Evolutionary conservation across 2,888 invertebrate species (phyloP), one percentile per base, ranked within the genome.

Genomic region (Caenorhabditis becei): DNA sequence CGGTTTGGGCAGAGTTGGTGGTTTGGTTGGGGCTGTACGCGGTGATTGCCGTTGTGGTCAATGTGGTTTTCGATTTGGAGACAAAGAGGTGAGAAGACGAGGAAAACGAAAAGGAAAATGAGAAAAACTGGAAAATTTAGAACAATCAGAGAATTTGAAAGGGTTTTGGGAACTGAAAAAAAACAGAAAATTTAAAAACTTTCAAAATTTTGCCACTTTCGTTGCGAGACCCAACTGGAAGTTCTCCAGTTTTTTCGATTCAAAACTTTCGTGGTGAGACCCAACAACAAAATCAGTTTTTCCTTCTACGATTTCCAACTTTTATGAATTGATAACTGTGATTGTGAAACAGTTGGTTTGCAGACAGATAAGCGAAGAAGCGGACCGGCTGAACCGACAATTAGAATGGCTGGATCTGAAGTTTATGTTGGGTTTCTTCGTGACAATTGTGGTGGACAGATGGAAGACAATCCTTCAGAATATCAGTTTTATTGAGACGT

Each of bases 361-460:
- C 56, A 87, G 87, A 44, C 53, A 58, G 1, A 81, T 86, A 32
- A 78, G 81, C 47, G 49, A 41, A 23, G 58, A 86, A 35, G 69
- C 80, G 10, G 49, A 56, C 37, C 80, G 78, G 24, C 65, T 83
- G 47, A 81, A 86, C 28, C 58, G 65, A 7, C 69, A 82, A 47
- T 65, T 88, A 20, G 66, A 63, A 10, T 80, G 77, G 32, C 74
- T 88, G 53, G 87, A 87, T 24, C 75, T 87, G 11, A 86, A 86
- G 11, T 88, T 88, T 62, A 80, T 88, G 83, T 80, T 88, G 24
- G 88, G 87, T 18, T 88, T 88, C 67, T 88, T 88, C 59, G 88
- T 88, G 7, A 80, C 86, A 10, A 75, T 83, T 10, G 85, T 88
- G 14, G 79, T 86, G 23, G 86, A 86, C 61, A 59, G 85, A 32